Evolutionary conservation across 2,888 invertebrate genomes (phyloP).

Genomic region (Podotricha telesiphe): DNA sequence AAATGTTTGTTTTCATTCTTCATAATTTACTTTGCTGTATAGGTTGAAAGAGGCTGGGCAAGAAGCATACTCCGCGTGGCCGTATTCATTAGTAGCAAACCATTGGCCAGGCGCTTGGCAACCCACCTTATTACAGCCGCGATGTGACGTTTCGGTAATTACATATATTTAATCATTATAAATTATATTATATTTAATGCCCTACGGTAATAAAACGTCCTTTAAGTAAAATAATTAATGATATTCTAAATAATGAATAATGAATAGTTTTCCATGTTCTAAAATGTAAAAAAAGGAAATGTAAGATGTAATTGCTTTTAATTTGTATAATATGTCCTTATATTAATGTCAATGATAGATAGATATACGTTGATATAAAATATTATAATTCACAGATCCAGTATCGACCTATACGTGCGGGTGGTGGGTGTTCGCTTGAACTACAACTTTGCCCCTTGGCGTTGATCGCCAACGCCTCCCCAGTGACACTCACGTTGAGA

Average conservation of each 20-base stretch:
- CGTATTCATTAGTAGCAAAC: slow-evolving; percentile 65
- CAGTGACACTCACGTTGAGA: slow-evolving; percentile 63
- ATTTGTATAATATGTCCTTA: no score
- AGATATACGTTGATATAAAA: no score
- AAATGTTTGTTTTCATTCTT: no score
- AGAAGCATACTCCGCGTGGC: slow-evolving; percentile 56
- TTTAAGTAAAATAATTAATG: no score
- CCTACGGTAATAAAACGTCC: no score
- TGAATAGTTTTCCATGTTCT: no score
- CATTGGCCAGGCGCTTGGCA: slow-evolving; percentile 63
- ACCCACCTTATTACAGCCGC: slow-evolving; percentile 64
- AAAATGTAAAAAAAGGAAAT: no score
- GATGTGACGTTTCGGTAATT: slow-evolving; percentile 67
- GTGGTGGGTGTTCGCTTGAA: slow-evolving; percentile 70
- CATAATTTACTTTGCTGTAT: background rate
- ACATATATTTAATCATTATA: background rate
- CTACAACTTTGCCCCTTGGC: slow-evolving; percentile 61
- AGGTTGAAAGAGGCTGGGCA: slow-evolving; percentile 59
- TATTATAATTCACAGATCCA: slow-evolving; percentile 54
- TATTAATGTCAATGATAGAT: no score
- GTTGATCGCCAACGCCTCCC: slow-evolving; percentile 68
- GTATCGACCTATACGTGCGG: slow-evolving; percentile 63
- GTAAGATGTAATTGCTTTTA: no score
- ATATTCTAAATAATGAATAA: no score
- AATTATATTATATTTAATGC: no score